Conservation (phyloP, 2,113 vertebrate species). For the Clinocottus analis region DNA sequence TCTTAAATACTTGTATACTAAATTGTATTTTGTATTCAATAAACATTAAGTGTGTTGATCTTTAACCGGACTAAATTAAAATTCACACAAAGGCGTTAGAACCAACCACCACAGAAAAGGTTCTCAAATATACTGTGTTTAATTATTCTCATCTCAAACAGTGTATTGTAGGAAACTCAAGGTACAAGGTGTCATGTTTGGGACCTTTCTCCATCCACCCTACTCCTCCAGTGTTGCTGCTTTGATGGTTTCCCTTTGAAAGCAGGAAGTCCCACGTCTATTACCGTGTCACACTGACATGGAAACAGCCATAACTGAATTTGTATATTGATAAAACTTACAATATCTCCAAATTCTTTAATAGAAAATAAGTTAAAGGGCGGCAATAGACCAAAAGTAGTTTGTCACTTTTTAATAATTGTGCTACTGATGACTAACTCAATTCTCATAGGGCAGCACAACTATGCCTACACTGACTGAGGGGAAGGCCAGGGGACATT, state of each 20-base stretch:
- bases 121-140: constrained; percentile 30
- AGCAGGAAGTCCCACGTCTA: neutral
- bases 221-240: neutral
- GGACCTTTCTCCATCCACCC: constrained; percentile 5
- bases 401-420: neutral
- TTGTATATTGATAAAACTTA: neutral
- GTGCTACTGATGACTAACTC: neutral
- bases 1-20: neutral
- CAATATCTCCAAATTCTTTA: neutral
- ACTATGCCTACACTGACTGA: too few species aligned
- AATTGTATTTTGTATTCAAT: neutral
- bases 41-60: neutral
- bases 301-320: neutral
- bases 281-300: constrained; percentile 3
- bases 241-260: constrained; percentile 37
- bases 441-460: neutral
- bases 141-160: constrained; percentile 52
- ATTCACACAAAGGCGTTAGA: neutral
- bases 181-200: constrained; percentile 43
- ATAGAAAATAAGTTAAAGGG: neutral
- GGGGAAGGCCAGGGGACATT: neutral
- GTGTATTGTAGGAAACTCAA: constrained; percentile 50
- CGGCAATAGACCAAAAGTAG: neutral
- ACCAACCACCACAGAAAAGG: constrained; percentile 7
- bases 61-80: neutral